phyloP scores from a whole-genome alignment of 2,113 vertebrate genomes.

The Garra rufa region DNA sequence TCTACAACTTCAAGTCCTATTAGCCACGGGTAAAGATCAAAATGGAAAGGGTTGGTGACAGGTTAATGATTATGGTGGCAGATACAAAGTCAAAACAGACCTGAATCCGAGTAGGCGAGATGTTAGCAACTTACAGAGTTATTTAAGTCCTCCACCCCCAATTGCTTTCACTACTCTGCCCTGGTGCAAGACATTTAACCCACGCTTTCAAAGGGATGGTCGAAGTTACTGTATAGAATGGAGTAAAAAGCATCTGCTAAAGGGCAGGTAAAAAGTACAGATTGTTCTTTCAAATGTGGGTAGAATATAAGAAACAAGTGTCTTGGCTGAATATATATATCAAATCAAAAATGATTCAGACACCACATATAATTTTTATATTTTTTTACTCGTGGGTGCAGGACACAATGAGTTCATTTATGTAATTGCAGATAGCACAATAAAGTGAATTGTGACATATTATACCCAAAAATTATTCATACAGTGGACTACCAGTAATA shows the following conservation, averaged over 20 bases:
- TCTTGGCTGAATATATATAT: no score
- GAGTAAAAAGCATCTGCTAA: background rate
- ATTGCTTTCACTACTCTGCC: background rate
- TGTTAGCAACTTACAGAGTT: background rate
- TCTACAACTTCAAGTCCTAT: background rate
- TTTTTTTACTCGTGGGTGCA: no score
- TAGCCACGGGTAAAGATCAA: background rate
- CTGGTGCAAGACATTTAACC: background rate
- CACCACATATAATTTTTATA: no score
- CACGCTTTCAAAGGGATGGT: background rate
- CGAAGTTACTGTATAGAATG: background rate
- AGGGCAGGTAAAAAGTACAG: background rate
- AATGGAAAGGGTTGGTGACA: background rate
- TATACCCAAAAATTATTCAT: no score
- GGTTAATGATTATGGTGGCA: slow-evolving; percentile 24
- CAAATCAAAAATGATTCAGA: no score
- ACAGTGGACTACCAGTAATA: no score
- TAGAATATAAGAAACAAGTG: no score
- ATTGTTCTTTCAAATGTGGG: no score
- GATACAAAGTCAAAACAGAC: slow-evolving; percentile 8
- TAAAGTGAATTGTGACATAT: no score
- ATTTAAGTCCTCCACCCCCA: slow-evolving; percentile 21
- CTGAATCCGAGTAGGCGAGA: background rate
- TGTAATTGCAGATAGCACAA: no score
- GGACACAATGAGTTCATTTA: no score